phyloP scores from a whole-genome alignment of 2,888 invertebrate genomes.

The Pristionchus maxplancki region DNA sequence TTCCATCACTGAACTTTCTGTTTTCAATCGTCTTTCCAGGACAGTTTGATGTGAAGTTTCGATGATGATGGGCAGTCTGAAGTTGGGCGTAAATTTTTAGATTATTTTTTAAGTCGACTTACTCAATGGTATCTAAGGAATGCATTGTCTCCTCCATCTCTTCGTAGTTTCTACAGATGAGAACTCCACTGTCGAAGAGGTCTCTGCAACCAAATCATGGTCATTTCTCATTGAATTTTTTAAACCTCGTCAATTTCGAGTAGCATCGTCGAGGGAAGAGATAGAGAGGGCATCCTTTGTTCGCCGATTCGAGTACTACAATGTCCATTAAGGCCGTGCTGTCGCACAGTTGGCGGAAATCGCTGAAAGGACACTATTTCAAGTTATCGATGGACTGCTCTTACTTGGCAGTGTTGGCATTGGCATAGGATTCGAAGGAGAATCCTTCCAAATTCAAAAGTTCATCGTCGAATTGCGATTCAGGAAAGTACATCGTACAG shows the following conservation, averaged over 20 bases:
- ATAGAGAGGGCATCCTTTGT: not conserved
- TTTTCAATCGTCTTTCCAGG: not conserved
- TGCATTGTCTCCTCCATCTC: not conserved
- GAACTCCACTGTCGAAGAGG: not conserved
- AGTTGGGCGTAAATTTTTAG: not conserved
- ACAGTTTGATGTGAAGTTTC: not conserved
- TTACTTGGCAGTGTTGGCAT: not conserved
- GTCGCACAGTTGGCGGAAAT: not conserved
- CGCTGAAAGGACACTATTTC: not conserved
- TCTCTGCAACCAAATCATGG: not conserved
- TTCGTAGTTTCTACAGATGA: not conserved
- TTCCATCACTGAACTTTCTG: conserved; percentile 7
- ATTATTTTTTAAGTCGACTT: not conserved
- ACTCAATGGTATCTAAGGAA: not conserved
- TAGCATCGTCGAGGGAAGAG: not conserved
- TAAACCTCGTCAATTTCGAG: not conserved
- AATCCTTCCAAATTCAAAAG: not conserved
- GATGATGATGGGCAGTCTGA: not conserved
- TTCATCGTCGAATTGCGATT: not conserved
- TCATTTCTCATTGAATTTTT: not conserved
- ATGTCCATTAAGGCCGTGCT: not conserved
- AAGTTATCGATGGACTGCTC: not conserved
- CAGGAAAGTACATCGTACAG: not conserved
- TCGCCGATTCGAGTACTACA: not conserved
- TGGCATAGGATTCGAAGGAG: not conserved